Evolutionary conservation across 2,888 invertebrate species (phyloP).

Genomic region (Limnephilus rhombicus): DNA sequence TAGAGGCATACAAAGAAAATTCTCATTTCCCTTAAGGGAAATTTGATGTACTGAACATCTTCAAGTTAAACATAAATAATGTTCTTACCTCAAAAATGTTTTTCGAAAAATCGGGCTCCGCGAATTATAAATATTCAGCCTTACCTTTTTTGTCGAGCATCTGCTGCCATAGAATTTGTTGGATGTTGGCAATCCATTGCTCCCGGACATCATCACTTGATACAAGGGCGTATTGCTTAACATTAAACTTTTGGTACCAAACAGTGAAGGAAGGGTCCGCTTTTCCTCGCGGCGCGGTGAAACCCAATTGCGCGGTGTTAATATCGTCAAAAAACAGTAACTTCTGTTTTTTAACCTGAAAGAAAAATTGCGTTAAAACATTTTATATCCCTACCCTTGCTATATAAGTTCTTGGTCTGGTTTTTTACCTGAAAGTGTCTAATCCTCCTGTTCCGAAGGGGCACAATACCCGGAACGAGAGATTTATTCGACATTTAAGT

Average conservation of each 20-base stretch:
- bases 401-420: no score
- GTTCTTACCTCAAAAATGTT: no score
- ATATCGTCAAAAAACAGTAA: background rate
- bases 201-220: background rate
- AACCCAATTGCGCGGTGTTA: background rate
- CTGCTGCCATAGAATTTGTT: constrained; percentile 1
- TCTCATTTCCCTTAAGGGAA: no score
- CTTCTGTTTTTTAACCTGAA: background rate
- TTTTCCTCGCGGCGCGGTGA: background rate
- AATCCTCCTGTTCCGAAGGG: no score
- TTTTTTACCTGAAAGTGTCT: background rate
- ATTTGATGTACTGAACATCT: no score
- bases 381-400: background rate
- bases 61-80: no score
- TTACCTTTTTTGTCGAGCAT: background rate
- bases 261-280: background rate
- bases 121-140: no score
- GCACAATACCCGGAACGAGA: no score
- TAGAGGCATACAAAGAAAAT: no score
- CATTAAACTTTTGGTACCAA: background rate
- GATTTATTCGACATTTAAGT: no score
- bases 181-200: background rate
- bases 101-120: no score
- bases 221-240: background rate
- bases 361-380: background rate